These are phyloP conservation scores for Collichthys lucidus DNA, from an alignment of 2,113 vertebrate genomes.

Conservation along the genomic window DNA sequence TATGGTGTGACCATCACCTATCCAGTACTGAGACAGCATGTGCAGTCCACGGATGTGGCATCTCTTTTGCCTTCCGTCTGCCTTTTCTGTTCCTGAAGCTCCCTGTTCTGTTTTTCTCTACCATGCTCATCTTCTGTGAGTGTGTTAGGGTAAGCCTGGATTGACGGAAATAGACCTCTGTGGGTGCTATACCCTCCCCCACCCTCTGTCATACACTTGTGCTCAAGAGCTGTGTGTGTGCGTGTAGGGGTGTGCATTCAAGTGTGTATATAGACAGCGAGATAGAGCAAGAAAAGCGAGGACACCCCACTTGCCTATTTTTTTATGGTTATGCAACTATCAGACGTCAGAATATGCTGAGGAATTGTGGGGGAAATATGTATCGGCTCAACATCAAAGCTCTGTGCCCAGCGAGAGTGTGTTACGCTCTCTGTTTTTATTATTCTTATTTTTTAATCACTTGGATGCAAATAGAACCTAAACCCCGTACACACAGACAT, in stretches of 20 bases:
- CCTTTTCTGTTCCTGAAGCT: background rate
- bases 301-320: constrained; percentile 45
- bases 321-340: constrained; percentile 54
- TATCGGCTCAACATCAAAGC: constrained; percentile 25
- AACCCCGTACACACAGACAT: background rate
- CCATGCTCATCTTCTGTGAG: background rate
- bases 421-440: background rate
- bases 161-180: constrained; percentile 49
- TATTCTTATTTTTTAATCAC: background rate
- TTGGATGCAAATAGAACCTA: background rate
- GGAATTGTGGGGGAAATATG: constrained; percentile 34
- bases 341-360: constrained; percentile 52
- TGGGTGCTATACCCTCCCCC: constrained; percentile 28
- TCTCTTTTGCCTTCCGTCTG: background rate
- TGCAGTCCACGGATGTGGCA: background rate
- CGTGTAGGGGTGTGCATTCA: background rate
- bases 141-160: constrained; percentile 16
- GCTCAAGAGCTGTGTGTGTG: constrained; percentile 7
- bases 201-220: constrained; percentile 18
- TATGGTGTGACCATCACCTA: too few relatives aligned
- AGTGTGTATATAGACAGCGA: background rate
- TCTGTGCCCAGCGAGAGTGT: background rate
- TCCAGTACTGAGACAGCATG: too few relatives aligned
- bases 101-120: constrained; percentile 8
- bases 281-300: constrained; percentile 24